Evolutionary conservation across 2,797 vertebrate genomes (phyloP).

Genomic region (Clarias platycephalus): DNA sequence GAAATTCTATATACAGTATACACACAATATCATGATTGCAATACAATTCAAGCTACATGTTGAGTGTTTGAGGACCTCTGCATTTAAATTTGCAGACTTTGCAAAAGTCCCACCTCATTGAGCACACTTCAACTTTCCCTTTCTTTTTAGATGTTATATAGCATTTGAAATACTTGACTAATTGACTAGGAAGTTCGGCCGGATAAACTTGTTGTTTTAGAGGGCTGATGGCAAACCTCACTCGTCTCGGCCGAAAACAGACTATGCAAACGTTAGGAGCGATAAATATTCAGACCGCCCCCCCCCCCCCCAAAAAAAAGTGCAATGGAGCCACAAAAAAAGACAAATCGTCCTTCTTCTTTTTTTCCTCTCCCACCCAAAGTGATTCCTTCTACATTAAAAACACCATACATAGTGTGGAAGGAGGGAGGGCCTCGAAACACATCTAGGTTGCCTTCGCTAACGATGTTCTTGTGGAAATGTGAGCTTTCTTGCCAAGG

Average conservation of each 20-base stretch:
- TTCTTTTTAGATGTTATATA: slow-evolving; percentile 72
- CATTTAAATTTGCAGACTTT: slow-evolving; percentile 21
- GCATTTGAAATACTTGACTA: slow-evolving; percentile 74
- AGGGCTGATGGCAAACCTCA: slow-evolving; percentile 70
- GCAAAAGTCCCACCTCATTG: background rate
- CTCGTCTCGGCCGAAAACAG: slow-evolving; percentile 63
- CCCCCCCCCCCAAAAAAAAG: slow-evolving; percentile 34
- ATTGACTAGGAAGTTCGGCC: slow-evolving; percentile 76
- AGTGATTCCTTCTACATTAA: slow-evolving; percentile 63
- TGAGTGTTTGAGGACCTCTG: background rate
- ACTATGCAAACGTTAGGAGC: slow-evolving; percentile 64
- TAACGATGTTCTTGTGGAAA: slow-evolving; percentile 60
- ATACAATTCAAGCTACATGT: background rate
- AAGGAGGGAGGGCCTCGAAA: slow-evolving; percentile 25
- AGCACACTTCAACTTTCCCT: slow-evolving; percentile 63
- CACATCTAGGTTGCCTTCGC: slow-evolving; percentile 49
- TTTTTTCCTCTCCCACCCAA: slow-evolving; percentile 56
- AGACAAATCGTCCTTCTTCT: slow-evolving; percentile 53
- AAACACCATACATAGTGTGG: slow-evolving; percentile 47
- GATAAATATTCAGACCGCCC: slow-evolving; percentile 50
- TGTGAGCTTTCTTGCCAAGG: slow-evolving; percentile 60
- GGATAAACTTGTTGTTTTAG: slow-evolving; percentile 71
- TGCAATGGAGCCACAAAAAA: slow-evolving; percentile 60
- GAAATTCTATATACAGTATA: too few species aligned
- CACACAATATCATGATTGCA: background rate